Base-by-base conservation (phyloP, 2,888 invertebrate genomes). In the Chymomyza fuscimana region DNA sequence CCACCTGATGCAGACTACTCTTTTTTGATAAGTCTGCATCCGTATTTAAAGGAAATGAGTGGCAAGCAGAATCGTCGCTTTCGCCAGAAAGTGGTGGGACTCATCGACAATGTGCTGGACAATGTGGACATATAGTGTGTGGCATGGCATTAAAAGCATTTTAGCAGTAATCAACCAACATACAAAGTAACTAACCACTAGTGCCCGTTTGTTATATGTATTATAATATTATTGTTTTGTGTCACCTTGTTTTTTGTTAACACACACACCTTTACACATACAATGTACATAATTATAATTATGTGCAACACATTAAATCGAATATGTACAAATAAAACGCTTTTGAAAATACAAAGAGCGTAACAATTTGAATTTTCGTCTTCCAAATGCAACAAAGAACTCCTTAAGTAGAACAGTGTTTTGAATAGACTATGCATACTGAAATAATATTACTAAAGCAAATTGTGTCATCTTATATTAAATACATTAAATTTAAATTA, bases 1-100 rank as follows among this genome's bases (percentile, higher is more conserved):
- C 16, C 16, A 66, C 86, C 90, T 22, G 90, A 90, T 75, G 90
- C 91, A 64, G 90, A 90, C 70, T 91, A 89, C 79, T 89, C 85
- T 68, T 90, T 90, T 81, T 77, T 90, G 70, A 90, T 90, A 72
- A 90, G 90, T 74, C 82, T 90, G 77, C 87, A 88, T 83, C 90
- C 90, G 67, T 90, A 86, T 80, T 74, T 90, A 19, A 90, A 86
- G 76, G 90, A 90, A 77, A 90, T 90, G 90, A 84, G 78, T 32
- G 90, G 90, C 64, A 90, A 90, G 68, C 91, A 90, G 77, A 90
- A 89, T 76, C 88, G 91, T 9, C 87, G 90, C 58, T 90, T 90
- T 78, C 87, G 89, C 16, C 91, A 90, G 69, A 90, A 90, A 67
- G 90, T 90, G 15, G 79, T 90, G 9, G 91, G 82, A 2, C 82